phyloP scores from a whole-genome alignment of 2,888 invertebrate species.

The Drosophila nigritarsus region DNA sequence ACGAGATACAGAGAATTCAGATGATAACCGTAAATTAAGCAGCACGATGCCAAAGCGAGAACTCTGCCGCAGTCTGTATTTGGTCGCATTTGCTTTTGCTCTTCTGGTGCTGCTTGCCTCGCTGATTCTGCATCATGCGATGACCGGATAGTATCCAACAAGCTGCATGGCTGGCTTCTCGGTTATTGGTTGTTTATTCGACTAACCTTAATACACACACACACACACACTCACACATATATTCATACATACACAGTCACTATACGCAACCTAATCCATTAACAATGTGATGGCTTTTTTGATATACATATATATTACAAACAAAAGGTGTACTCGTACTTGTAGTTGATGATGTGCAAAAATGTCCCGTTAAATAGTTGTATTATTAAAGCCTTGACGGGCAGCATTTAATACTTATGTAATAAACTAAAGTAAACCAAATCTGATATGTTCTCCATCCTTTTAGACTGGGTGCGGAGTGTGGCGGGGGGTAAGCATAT shows the following conservation, averaged over 20 bases:
- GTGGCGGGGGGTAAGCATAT: too few species aligned
- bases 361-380: conserved; percentile 76
- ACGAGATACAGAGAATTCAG: conserved; percentile 30
- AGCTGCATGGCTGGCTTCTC: conserved; percentile 2
- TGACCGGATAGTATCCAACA: conserved; percentile 52
- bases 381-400: conserved; percentile 73
- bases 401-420: conserved; percentile 76
- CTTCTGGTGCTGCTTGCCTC: conserved; percentile 87
- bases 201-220: conserved; percentile 15
- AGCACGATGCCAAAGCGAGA: conserved; percentile 86
- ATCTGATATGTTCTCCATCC: background rate
- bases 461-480: too few species aligned
- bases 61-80: conserved; percentile 86
- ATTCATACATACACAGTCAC: conserved; percentile 4
- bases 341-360: conserved; percentile 62
- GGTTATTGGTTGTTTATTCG: conserved; percentile 22
- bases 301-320: conserved; percentile 48
- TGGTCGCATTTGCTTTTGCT: conserved; percentile 87
- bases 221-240: conserved; percentile 3
- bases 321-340: conserved; percentile 68
- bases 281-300: conserved; percentile 76
- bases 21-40: conserved; percentile 84
- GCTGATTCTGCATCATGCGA: conserved; percentile 87
- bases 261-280: conserved; percentile 48
- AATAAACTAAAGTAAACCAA: conserved; percentile 63